Conservation (phyloP, 2,797 vertebrate species). For the Zalophus californianus region DNA sequence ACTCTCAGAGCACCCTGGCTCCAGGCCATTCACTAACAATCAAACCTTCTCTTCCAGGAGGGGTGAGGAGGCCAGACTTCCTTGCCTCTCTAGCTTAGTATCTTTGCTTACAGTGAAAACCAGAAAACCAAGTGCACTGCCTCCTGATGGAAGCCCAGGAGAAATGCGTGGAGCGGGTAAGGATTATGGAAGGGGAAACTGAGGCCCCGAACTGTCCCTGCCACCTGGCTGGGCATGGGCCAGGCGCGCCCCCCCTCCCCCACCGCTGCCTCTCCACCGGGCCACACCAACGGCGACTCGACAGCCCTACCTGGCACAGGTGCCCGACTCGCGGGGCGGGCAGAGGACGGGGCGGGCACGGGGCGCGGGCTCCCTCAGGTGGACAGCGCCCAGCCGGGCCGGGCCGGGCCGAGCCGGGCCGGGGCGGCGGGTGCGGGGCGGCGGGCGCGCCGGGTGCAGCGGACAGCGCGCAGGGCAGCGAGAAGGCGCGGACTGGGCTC, state of each 20-base stretch:
- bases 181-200: slow-evolving; percentile 20
- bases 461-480: slow-evolving; percentile 35
- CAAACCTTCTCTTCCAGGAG: background rate
- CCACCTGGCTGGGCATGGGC: background rate
- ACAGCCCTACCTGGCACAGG: slow-evolving; percentile 80
- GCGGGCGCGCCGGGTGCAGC: background rate
- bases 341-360: background rate
- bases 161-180: background rate
- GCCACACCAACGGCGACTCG: background rate
- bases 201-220: background rate
- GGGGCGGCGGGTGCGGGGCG: background rate
- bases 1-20: background rate
- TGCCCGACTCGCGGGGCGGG: slow-evolving; percentile 40
- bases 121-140: background rate
- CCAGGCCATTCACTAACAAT: background rate
- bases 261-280: background rate
- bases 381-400: slow-evolving; percentile 9
- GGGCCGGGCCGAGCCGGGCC: background rate
- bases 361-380: slow-evolving; percentile 53
- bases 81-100: background rate
- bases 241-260: background rate
- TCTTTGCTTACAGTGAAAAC: background rate
- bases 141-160: background rate
- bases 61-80: background rate
- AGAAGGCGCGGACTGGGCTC: slow-evolving; percentile 86